phyloP scores from a whole-genome alignment of 2,113 vertebrate genomes.

The Misgurnus mizolepis region DNA sequence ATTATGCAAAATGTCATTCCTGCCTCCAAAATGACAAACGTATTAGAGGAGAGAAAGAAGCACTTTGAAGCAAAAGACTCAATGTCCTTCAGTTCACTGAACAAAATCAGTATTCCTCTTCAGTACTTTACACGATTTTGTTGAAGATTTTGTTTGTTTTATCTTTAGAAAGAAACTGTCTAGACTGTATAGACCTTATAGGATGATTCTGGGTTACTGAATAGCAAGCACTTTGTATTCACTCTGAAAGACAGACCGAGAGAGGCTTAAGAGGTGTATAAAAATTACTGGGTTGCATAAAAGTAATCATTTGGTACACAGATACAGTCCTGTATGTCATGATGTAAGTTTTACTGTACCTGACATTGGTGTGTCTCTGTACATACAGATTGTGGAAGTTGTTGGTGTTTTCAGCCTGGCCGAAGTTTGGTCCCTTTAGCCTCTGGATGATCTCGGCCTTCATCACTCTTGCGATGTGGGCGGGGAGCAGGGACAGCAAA shows the following conservation, averaged over 20 bases:
- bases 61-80: slow-evolving; percentile 31
- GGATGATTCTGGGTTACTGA: slow-evolving; percentile 8
- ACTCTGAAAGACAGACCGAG: slow-evolving; percentile 2
- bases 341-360: slow-evolving; percentile 68
- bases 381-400: slow-evolving; percentile 99
- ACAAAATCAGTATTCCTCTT: not conserved
- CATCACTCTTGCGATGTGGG: slow-evolving; percentile 97
- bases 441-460: slow-evolving; percentile 98
- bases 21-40: slow-evolving; percentile 48
- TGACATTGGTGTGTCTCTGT: slow-evolving; percentile 96
- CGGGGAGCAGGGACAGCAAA: slow-evolving; percentile 89
- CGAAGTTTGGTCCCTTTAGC: slow-evolving; percentile 93
- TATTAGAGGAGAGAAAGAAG: not conserved
- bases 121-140: slow-evolving; percentile 2
- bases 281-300: not conserved
- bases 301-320: not conserved
- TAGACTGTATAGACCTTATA: not conserved
- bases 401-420: slow-evolving; percentile 93
- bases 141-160: slow-evolving; percentile 17
- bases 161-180: not conserved
- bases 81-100: slow-evolving; percentile 32
- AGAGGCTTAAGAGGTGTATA: too few species aligned
- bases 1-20: not conserved
- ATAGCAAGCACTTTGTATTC: slow-evolving; percentile 30
- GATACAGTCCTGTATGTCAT: not conserved